Evolutionary conservation across 2,797 vertebrate genomes (phyloP).

Genomic region (Chromis chromis): DNA sequence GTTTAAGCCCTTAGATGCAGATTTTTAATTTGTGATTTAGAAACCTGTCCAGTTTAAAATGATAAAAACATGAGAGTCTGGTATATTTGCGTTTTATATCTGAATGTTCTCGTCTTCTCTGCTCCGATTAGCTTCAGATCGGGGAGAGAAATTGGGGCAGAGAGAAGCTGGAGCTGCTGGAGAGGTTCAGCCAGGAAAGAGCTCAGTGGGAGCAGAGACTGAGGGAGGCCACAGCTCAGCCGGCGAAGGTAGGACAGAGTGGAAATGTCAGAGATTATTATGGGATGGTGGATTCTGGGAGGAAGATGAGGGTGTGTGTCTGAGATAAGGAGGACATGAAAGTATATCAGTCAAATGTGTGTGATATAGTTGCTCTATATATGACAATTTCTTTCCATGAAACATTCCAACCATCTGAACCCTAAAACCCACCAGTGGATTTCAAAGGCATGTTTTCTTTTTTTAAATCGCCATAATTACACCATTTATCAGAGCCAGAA

Average conservation of each 20-base stretch:
- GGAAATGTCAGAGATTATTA: constrained; percentile 37
- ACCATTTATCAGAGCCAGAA: no score
- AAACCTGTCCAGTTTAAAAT: not conserved
- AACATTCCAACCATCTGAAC: no score
- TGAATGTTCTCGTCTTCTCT: not conserved
- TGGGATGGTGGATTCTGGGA: constrained; percentile 18
- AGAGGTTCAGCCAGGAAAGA: constrained; percentile 92
- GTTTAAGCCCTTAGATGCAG: no score
- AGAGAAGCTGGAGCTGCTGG: constrained; percentile 94
- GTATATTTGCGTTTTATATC: not conserved
- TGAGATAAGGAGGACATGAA: constrained; percentile 28
- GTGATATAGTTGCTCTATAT: not conserved
- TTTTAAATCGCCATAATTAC: no score
- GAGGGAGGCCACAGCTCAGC: constrained; percentile 85
- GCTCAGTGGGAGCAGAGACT: constrained; percentile 92
- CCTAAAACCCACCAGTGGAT: no score
- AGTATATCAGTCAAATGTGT: not conserved
- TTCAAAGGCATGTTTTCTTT: no score
- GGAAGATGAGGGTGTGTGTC: constrained; percentile 1
- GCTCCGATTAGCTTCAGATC: constrained; percentile 89
- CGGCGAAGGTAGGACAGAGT: constrained; percentile 76
- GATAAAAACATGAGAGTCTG: not conserved
- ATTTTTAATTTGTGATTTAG: not conserved
- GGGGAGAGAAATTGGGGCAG: constrained; percentile 96
- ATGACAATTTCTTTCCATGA: no score